These are phyloP conservation scores for Sebastes melanostomus DNA, from an alignment of 2,797 vertebrate genomes.

Conservation along the genomic window DNA sequence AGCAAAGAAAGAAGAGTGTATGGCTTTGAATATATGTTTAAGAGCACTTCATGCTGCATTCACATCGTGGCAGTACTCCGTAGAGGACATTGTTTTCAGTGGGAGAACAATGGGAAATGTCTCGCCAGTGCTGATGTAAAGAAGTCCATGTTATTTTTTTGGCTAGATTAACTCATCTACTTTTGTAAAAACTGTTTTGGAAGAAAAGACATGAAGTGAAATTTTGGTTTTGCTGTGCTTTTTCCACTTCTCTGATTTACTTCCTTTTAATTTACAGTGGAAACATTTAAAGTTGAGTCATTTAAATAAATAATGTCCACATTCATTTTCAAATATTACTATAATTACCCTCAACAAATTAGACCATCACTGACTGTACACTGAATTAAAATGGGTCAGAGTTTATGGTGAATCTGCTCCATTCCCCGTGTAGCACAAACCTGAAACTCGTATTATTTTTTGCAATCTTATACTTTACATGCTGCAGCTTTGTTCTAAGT, in stretches of 20 bases:
- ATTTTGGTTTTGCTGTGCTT: background rate
- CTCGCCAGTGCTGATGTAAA: background rate
- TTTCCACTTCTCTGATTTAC: background rate
- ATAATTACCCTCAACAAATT: slow-evolving; percentile 16
- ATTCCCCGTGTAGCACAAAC: background rate
- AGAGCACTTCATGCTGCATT: slow-evolving; percentile 4
- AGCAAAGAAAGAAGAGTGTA: background rate
- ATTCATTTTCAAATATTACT: slow-evolving; percentile 21
- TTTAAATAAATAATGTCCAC: slow-evolving; percentile 11
- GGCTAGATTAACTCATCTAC: background rate
- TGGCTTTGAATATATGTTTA: slow-evolving; percentile 7
- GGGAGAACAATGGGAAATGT: background rate
- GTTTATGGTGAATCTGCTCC: background rate
- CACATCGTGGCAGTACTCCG: background rate
- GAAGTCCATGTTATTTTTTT: background rate
- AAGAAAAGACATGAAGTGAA: background rate
- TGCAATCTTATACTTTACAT: background rate
- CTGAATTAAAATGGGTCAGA: slow-evolving; percentile 8
- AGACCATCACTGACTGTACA: background rate
- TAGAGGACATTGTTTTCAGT: background rate
- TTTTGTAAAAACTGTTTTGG: background rate
- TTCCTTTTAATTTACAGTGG: background rate
- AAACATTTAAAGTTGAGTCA: slow-evolving; percentile 5
- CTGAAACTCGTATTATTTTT: background rate
- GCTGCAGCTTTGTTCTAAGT: background rate